Conservation (phyloP, 2,797 vertebrate species). For the Falco biarmicus region DNA sequence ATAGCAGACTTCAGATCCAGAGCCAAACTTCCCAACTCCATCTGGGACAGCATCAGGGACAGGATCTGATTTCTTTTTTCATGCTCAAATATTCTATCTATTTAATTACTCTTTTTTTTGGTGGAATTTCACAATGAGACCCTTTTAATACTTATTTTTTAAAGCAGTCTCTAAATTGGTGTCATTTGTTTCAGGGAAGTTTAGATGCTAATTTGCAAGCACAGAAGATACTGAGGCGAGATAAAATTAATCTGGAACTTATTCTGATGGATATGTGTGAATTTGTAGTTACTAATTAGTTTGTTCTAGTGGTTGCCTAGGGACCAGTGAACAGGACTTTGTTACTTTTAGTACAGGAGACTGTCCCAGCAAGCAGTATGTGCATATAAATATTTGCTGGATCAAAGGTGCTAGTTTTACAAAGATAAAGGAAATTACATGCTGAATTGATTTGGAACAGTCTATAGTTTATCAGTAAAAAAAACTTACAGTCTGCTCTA, state of each 20-base stretch:
- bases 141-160: not conserved
- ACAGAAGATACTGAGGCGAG: not conserved
- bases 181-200: not conserved
- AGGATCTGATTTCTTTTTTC: not conserved
- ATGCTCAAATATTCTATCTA: not conserved
- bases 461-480: not conserved
- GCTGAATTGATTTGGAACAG: not conserved
- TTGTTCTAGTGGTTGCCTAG: conserved; percentile 22
- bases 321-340: conserved; percentile 3
- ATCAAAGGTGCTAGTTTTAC: not conserved
- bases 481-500: not conserved
- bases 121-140: not conserved
- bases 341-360: not conserved
- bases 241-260: not conserved
- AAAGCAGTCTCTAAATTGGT: not conserved
- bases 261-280: not conserved
- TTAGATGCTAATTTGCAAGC: not conserved
- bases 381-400: conserved; percentile 20
- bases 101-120: not conserved
- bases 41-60: conserved; percentile 36
- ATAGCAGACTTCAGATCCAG: conserved; percentile 40
- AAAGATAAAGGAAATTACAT: not conserved
- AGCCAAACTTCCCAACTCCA: not conserved
- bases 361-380: not conserved
- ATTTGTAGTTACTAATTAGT: conserved; percentile 12